Base-by-base conservation (phyloP, 2,113 vertebrate genomes). In the Carassius carassius region DNA sequence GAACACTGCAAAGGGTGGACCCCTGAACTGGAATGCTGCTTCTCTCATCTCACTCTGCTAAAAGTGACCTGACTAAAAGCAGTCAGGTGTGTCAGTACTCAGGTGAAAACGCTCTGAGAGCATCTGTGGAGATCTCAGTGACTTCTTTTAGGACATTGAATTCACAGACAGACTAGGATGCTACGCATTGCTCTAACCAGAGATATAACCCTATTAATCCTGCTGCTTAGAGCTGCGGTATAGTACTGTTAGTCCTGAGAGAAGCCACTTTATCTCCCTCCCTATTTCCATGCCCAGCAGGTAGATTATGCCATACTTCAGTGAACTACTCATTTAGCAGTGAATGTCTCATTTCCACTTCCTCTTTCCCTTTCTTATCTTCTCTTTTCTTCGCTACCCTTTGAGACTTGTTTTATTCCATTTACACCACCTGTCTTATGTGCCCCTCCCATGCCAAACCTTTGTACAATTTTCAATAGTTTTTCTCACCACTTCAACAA, bases 201-300 rank as follows among this genome's bases (percentile, higher is more conserved):
- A 62, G 54, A 78, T 67, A 73, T 58, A 70, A 78, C 23, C 49
- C 72, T 82, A 73, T 82, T 78, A 85, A 60, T 62, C n/a, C 56
- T 44, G 84, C 41, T 56, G 47, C 65, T 73, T 74, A 77, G 25
- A 23, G 32, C 76, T 83, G 74, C 78, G 25, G 56, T 63, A 78
- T 70, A 29, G 47, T 75, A 84, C 80, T 63, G 54, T 60, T 76
- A 77, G 19, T 54, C 81, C 76, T 78, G 32, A 25, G 73, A 80
- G 67, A 58, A 9, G 32, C 13, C 58, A 54, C 69, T 88, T 47
- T 75, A 70, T 74, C 60, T 86, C 76, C 60, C 70, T 67, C 21
- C 65, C 4, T 17, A 51, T 72, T 87, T 78, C 75, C 81, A 60
- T 58, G 37, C 63, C 78, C 44, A 79, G 44, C 65, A 78, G 83